A percentile compares a stretch with the other conserved stretches of the same genome.
These are phyloP conservation scores for Ataeniobius toweri DNA, from an alignment of 2,797 vertebrate species.

Conservation along the genomic window DNA sequence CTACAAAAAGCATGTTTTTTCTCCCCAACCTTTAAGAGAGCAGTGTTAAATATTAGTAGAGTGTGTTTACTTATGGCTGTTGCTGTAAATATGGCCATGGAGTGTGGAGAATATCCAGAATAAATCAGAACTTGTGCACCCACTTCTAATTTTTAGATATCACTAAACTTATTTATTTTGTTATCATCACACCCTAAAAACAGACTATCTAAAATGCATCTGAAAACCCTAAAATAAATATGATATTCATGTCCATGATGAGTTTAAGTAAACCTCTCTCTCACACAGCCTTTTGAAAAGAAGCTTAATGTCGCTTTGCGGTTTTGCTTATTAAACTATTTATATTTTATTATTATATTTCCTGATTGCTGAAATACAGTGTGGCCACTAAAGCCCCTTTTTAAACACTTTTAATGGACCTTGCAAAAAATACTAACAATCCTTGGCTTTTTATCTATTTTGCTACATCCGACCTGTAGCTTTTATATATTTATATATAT, in stretches of 20 bases:
- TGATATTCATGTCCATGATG: background rate
- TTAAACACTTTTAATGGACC: background rate
- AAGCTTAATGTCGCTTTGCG: background rate
- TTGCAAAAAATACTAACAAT: too few relatives aligned
- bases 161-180: background rate
- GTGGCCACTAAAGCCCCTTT: slow-evolving; percentile 6
- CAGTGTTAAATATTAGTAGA: too few relatives aligned
- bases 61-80: too few relatives aligned
- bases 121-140: too few relatives aligned
- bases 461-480: too few relatives aligned
- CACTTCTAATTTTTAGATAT: background rate
- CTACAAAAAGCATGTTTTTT: too few relatives aligned
- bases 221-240: background rate
- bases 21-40: too few relatives aligned
- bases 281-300: background rate
- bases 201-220: background rate
- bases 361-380: background rate
- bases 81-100: too few relatives aligned
- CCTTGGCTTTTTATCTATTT: too few relatives aligned
- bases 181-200: background rate
- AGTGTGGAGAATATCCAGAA: too few relatives aligned
- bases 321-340: too few relatives aligned
- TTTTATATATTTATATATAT: too few relatives aligned
- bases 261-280: background rate
- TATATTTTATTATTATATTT: background rate